Evolutionary conservation across 1,140 invertebrate genomes (phyloP).

Genomic region (Lanistes nyassanus): DNA sequence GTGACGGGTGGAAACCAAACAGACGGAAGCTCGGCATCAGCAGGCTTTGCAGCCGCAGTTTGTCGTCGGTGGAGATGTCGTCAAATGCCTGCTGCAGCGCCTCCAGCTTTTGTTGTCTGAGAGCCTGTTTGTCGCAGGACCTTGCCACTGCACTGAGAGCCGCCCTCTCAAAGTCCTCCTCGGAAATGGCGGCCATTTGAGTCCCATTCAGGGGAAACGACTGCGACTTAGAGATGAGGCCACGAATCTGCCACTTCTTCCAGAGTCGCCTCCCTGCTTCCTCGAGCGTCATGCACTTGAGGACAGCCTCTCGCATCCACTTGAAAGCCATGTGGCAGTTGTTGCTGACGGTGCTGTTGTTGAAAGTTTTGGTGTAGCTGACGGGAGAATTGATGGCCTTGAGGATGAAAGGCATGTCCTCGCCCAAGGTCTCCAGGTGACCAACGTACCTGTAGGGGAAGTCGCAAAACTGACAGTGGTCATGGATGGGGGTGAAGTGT

Average conservation of each 20-base stretch:
- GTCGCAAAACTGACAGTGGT: slow-evolving; percentile 8
- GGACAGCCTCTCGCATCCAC: slow-evolving; percentile 35
- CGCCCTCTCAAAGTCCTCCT: slow-evolving; percentile 15
- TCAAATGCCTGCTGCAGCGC: slow-evolving; percentile 30
- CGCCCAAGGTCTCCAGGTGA: slow-evolving; percentile 12
- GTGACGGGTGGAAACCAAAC: slow-evolving; percentile 35
- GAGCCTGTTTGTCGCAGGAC: not conserved
- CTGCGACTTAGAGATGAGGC: slow-evolving; percentile 46
- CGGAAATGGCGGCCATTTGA: slow-evolving; percentile 11
- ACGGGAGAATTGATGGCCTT: slow-evolving; percentile 47
- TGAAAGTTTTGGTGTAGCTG: slow-evolving; percentile 39
- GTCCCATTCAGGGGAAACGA: slow-evolving; percentile 37
- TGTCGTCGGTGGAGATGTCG: slow-evolving; percentile 18
- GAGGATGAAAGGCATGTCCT: slow-evolving; percentile 12
- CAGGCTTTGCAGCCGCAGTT: slow-evolving; percentile 26
- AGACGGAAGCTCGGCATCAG: slow-evolving; percentile 32
- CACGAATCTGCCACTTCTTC: slow-evolving; percentile 56
- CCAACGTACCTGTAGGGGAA: slow-evolving; percentile 14
- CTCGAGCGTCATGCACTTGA: slow-evolving; percentile 21
- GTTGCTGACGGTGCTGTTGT: slow-evolving; percentile 43
- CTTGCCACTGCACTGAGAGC: slow-evolving; percentile 11
- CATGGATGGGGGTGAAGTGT: slow-evolving; percentile 1
- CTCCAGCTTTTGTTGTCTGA: slow-evolving; percentile 24
- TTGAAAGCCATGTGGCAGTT: slow-evolving; percentile 46
- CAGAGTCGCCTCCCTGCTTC: slow-evolving; percentile 48